Evolutionary conservation across 1,140 invertebrate genomes (phyloP).

Genomic region (Drosophila mayri): DNA sequence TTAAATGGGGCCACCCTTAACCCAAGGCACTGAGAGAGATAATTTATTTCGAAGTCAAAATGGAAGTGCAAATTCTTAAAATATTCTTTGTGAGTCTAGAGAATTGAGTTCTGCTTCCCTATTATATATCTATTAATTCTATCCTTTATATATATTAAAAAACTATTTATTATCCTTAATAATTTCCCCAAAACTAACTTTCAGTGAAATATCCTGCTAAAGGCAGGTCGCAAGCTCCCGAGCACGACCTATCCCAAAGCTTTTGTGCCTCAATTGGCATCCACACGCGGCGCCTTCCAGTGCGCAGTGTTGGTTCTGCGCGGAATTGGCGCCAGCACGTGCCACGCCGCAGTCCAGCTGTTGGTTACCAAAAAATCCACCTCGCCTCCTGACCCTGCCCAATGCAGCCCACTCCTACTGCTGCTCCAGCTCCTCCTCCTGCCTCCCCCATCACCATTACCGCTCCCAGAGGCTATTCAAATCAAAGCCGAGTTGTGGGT

Average conservation of each 20-base stretch:
- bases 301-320: constrained; percentile 76
- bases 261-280: constrained; percentile 42
- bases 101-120: no score
- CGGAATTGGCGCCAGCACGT: constrained; percentile 65
- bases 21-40: neutral
- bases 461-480: constrained; percentile 55
- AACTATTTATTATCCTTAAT: no score
- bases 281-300: constrained; percentile 62
- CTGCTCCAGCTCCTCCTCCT: neutral
- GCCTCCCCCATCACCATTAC: neutral
- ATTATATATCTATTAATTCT: no score
- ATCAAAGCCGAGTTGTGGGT: constrained; percentile 63
- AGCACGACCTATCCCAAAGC: constrained; percentile 76
- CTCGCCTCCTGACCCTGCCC: constrained; percentile 23
- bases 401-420: neutral
- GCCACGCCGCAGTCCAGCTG: constrained; percentile 72
- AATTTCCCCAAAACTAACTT: no score
- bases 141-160: no score
- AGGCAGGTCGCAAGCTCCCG: constrained; percentile 29
- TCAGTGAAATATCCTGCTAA: neutral
- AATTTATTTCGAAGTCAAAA: neutral
- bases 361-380: constrained; percentile 48
- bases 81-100: neutral
- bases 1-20: constrained; percentile 8
- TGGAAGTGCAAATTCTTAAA: neutral